Percentiles rank a stretch among this genome's conserved stretches.
phyloP scores from a whole-genome alignment of 1,140 invertebrate genomes.

The Drosophila sp. region DNA sequence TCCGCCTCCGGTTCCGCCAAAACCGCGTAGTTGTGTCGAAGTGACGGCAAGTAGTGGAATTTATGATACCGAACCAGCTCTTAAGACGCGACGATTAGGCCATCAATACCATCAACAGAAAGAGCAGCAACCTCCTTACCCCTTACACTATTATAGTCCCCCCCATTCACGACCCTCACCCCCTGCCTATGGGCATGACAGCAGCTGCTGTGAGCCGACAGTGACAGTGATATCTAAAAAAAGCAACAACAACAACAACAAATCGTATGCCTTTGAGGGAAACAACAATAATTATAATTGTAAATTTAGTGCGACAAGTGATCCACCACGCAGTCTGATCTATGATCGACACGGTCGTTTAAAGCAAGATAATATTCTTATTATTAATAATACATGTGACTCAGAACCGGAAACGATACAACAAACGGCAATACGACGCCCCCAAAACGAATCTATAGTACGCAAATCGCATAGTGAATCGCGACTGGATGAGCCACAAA shows the following conservation, averaged over 20 bases:
- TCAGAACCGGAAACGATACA: slow-evolving; percentile 33
- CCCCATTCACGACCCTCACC: not conserved
- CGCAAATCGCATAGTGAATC: slow-evolving; percentile 46
- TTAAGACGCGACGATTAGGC: slow-evolving; percentile 58
- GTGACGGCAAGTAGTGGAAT: slow-evolving; percentile 28
- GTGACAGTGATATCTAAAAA: slow-evolving; percentile 35
- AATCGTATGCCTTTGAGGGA: slow-evolving; percentile 39
- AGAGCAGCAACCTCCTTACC: slow-evolving; percentile 9
- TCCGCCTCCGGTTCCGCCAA: slow-evolving; percentile 63
- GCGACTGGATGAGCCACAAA: slow-evolving; percentile 27
- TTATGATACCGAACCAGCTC: slow-evolving; percentile 41
- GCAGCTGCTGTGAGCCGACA: slow-evolving; percentile 39
- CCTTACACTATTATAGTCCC: slow-evolving; percentile 15
- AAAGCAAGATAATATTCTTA: slow-evolving; percentile 35
- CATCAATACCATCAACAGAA: not conserved
- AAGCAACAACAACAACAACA: slow-evolving; percentile 19
- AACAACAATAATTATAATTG: slow-evolving; percentile 67
- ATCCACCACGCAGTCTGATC: slow-evolving; percentile 49
- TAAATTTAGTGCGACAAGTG: slow-evolving; percentile 32
- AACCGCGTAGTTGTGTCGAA: slow-evolving; percentile 47
- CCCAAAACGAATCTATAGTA: slow-evolving; percentile 13
- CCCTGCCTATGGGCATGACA: slow-evolving; percentile 6
- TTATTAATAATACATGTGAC: slow-evolving; percentile 28
- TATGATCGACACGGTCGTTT: slow-evolving; percentile 72
- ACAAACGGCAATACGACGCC: not conserved